These are phyloP conservation scores for Smutsia temminckii DNA, from an alignment of 2,797 vertebrate species.

Conservation along the genomic window DNA sequence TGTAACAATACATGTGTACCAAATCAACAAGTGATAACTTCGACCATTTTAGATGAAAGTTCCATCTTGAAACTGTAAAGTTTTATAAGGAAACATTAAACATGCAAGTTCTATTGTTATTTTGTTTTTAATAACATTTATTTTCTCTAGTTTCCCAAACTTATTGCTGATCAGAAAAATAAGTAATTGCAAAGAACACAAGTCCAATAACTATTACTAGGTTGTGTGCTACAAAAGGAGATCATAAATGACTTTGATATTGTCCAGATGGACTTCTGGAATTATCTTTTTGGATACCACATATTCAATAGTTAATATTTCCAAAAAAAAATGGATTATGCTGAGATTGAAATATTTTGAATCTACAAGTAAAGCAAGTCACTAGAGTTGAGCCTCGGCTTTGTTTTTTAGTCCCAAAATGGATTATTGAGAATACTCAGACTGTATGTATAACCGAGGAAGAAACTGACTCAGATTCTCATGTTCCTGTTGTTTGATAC, in stretches of 20 bases:
- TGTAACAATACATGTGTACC: background rate
- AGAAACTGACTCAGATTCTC: background rate
- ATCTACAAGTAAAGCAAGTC: background rate
- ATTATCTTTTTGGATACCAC: background rate
- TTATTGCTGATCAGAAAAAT: background rate
- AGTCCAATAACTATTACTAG: background rate
- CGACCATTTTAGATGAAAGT: background rate
- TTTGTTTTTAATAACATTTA: conserved; percentile 34
- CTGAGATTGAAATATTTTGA: background rate
- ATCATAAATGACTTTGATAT: background rate
- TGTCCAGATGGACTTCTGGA: background rate
- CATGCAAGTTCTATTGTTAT: background rate
- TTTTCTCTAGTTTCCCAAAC: conserved; percentile 36
- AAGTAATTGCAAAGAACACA: background rate
- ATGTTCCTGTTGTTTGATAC: background rate
- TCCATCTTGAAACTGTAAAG: background rate
- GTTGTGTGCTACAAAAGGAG: background rate
- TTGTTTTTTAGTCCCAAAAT: background rate
- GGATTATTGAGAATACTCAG: background rate
- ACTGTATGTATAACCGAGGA: background rate
- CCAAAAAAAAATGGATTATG: background rate
- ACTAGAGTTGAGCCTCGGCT: background rate
- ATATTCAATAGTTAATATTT: background rate
- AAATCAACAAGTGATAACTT: background rate
- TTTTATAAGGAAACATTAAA: background rate